Base-by-base conservation (phyloP, 2,113 vertebrate species). In the Mastomys coucha region DNA sequence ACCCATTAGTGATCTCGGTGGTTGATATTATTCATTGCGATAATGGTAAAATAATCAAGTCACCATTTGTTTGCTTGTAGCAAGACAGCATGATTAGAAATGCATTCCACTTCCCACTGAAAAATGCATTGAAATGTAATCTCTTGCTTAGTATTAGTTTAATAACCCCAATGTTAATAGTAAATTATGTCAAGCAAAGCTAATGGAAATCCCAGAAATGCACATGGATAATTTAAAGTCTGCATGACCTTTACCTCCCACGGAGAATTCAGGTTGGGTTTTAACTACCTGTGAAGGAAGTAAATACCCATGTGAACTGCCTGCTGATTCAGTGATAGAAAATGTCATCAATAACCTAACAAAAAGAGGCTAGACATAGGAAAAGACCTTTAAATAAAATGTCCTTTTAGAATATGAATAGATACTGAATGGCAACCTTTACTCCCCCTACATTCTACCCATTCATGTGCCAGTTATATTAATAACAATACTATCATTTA, bases 11-110 rank as follows among this genome's bases (percentile, higher is more conserved):
- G 96, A 88, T 92, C 96, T 95, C 94, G 33, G 92, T 95, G 75
- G 96, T 94, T 94, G 95, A 95, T 96, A 97, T 88, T 97, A 92
- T 90, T 94, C 39, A 0, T 89, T 80, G 89, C 42, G 76, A 56
- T 82, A 85, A 97, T 92, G 90, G 88, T 56, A 91, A 72, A 97
- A 81, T 56, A 97, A 91, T 95, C 84, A 97, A 97, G 95, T 96
- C 97, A 78, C 93, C 95, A 5, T 97, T 97, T 96, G 5, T 93
- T 92, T 60, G 65, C 91, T 92, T 95, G 42, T 87, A 82, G 63
- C 77, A 45, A 49, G 93, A 67, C 82, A 93, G 72, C 39, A 0
- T 0, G 19, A 81, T 96, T 95, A 92, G 80, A 95, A 58, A 91
- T 80, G 60, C 6, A 67, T 69, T 86, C 67, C 7, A 28, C 20